Evolutionary conservation across 2,113 vertebrate genomes (phyloP), one percentile per base, ranked within the genome.

Genomic region (Sylvicapra grimmia): DNA sequence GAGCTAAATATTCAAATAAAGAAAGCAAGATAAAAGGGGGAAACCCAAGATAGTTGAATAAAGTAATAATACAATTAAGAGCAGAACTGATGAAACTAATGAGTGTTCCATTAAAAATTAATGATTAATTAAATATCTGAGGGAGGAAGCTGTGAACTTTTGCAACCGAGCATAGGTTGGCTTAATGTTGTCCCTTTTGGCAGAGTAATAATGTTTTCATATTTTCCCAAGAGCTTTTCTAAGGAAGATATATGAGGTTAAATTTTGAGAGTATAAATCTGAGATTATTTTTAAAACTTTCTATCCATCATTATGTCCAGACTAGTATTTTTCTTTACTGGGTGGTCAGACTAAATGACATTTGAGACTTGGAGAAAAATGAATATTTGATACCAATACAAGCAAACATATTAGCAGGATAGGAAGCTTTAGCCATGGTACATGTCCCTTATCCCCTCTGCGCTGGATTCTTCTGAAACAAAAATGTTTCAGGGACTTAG

Each of bases 181-280:
- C 31, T 91, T 83, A 85, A 68, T 88, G 6, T 19, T 94, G 31
- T 8, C 23, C 4, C 36, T 61, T 93, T 95, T 44, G 29, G 18
- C 56, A 93, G 54, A 65, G 9, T 83, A 96, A 86, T 54, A 77
- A 86, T 94, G 54, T 79, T 95, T 97, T 93, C 27, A 27, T 56
- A 88, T 92, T 80, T 75, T 5, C 23, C 53, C 53, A 47, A 80
- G 61, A 86, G 4, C 11, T 93, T 93, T 97, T 90, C 68, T 94
- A 86, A 49, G 51, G 49, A 77, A 84, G 72, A 90, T 10, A 54
- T 54, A 77, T 93, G 61, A 36, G 47, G 2, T 96, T 92, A 83
- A 95, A 58, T 4, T 80, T 36, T 85, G 84, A 58, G 83, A 75
- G 29, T 8, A 93, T 84, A 90, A 96, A 56, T 87, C 44, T 68